Percentiles rank a stretch among this genome's conserved stretches.
phyloP scores from a whole-genome alignment of 2,113 vertebrate species.

The Craseonycteris thonglongyai region DNA sequence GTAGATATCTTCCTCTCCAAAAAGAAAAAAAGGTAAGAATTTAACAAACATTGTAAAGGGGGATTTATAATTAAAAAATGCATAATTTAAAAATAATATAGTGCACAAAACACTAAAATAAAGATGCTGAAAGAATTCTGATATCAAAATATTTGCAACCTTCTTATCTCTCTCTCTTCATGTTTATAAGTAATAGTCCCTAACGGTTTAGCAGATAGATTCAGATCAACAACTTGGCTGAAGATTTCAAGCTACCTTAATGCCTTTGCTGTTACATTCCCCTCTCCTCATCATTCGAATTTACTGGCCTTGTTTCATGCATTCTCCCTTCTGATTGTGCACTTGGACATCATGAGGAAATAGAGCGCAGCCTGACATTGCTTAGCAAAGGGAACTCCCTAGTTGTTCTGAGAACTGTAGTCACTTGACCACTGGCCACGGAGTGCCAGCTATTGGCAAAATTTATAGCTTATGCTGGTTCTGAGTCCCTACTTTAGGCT shows the following conservation, averaged over 20 bases:
- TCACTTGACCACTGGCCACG: neutral
- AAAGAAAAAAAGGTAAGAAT: neutral
- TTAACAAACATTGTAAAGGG: neutral
- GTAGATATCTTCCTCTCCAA: neutral
- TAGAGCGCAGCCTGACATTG: neutral
- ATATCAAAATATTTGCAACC: neutral
- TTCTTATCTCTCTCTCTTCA: neutral
- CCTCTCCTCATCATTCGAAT: neutral
- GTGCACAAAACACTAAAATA: neutral
- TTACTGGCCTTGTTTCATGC: neutral
- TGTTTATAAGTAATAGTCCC: neutral
- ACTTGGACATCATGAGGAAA: neutral
- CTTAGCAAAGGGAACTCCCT: neutral
- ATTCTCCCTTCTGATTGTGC: neutral
- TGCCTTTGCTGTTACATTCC: neutral
- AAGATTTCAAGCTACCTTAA: neutral
- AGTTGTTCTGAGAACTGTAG: neutral
- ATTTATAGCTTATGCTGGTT: neutral
- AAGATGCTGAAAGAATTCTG: neutral
- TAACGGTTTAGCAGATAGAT: neutral
- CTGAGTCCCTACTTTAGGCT: neutral
- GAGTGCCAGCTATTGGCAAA: neutral
- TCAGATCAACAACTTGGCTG: neutral
- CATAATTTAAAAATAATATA: neutral
- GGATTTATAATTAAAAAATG: neutral